Evolutionary conservation across 2,888 invertebrate species (phyloP), one percentile per base, ranked within the genome.

Genomic region (Lasioglossum figueresi): DNA sequence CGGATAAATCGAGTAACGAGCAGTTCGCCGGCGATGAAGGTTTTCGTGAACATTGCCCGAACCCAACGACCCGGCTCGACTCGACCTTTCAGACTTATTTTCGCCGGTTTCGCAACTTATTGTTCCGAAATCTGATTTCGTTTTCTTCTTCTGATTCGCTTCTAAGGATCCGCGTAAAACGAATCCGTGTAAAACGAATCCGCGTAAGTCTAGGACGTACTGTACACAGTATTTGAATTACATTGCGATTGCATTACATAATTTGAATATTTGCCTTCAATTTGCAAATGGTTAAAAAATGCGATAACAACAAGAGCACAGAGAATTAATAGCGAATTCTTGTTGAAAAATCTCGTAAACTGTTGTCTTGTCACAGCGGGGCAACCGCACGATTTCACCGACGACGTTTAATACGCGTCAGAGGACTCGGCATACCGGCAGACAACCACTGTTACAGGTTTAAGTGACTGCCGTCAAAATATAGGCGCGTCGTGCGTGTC

Each of bases 401-500:
- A 6, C 12, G 23, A 6, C 19, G 31, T n/a, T 45, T 43, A 40
- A 70, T 81, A 68, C 45, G 45, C n/a, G 8, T 16, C 45, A 8
- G 16, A 23, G 34, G 23, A 10, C 16, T 74, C 27, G 12, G 19
- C 73, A 23, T n/a, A 14, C 40, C 31, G n/a, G n/a, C 14, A 31
- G 16, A 2, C 68, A 77, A 76, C 73, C 37, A 16, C 31, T 52
- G 31, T 79, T 63, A 76, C 31, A 8, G 71, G 27, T 84, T 78
- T 59, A 81, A 75, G 77, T 63, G 83, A 63, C 37, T 48, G 14
- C n/a, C 71, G 79, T 79, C 79, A 75, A 83, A 76, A 70, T 74
- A 77, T 76, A 34, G 52, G 23, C 73, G 37, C 68, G n/a, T 34
- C 73, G 74, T 76, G 80, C 71, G 75, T 71, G 66, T 31, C 19